phyloP scores from a whole-genome alignment of 2,888 invertebrate genomes.

The Chaitophorus viminalis region DNA sequence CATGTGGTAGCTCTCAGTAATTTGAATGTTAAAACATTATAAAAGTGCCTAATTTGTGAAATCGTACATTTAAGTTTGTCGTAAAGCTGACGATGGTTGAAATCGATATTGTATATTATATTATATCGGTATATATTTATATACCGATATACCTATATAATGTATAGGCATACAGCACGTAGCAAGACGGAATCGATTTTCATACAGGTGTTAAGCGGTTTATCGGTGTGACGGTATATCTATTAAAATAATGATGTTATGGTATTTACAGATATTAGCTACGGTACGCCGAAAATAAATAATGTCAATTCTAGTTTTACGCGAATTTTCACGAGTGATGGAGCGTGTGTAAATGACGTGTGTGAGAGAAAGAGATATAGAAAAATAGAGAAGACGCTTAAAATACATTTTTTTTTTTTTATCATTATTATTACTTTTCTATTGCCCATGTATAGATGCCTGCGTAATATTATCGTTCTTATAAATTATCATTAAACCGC shows the following conservation, averaged over 20 bases:
- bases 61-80: neutral
- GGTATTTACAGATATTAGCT: constrained; percentile 39
- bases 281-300: constrained; percentile 27
- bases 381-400: neutral
- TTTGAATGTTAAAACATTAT: neutral
- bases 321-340: neutral
- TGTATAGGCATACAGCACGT: neutral
- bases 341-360: too few species aligned
- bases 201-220: constrained; percentile 43
- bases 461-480: neutral
- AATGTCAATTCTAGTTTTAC: constrained; percentile 16
- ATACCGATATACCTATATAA: too few species aligned
- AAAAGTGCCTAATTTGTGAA: constrained; percentile 22
- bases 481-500: constrained; percentile 24
- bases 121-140: neutral
- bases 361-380: neutral
- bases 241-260: constrained; percentile 48
- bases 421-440: too few species aligned
- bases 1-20: neutral
- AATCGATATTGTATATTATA: neutral
- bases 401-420: too few species aligned
- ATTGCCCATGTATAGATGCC: neutral
- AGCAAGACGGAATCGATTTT: constrained; percentile 38
- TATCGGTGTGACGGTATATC: constrained; percentile 35
- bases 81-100: constrained; percentile 22